A percentile compares a stretch with the other conserved stretches of the same genome.
Evolutionary conservation across 1,140 invertebrate genomes (phyloP).

Genomic region (Oedothorax gibbosus): DNA sequence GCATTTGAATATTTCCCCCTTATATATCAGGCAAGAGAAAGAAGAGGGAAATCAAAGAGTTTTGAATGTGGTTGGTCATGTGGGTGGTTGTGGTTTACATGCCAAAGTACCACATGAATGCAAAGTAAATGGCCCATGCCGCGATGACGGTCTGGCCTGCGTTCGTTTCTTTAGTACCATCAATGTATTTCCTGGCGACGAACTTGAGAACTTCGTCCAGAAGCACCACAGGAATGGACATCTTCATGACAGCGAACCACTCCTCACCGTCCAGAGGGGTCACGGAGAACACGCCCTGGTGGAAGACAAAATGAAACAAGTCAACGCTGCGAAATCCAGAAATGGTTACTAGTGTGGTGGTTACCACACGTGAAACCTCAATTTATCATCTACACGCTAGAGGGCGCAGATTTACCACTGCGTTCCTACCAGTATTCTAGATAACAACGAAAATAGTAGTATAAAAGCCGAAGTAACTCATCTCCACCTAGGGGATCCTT

Average conservation of each 20-base stretch:
- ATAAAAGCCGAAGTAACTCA: too few relatives aligned
- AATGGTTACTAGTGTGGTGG: too few relatives aligned
- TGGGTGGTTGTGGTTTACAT: slow-evolving; percentile 61
- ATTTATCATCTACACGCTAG: too few relatives aligned
- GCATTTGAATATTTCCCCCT: not conserved
- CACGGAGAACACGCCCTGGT: slow-evolving; percentile 99
- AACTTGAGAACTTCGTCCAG: slow-evolving; percentile 99
- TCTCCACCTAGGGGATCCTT: too few relatives aligned
- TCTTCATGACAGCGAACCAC: slow-evolving; percentile 99
- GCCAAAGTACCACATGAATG: slow-evolving; percentile 63
- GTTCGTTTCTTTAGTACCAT: slow-evolving; percentile 73
- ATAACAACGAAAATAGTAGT: too few relatives aligned
- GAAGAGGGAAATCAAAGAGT: not conserved
- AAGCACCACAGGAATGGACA: slow-evolving; percentile 98
- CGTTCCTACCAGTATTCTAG: too few relatives aligned
- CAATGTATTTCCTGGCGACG: slow-evolving; percentile 96
- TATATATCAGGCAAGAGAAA: slow-evolving; percentile 17
- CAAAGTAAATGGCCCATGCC: slow-evolving; percentile 65
- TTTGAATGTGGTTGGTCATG: slow-evolving; percentile 19
- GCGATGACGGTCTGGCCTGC: slow-evolving; percentile 63
- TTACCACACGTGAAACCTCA: too few relatives aligned
- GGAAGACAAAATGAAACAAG: not conserved
- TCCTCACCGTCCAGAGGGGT: slow-evolving; percentile 93
- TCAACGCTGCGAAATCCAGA: too few relatives aligned
- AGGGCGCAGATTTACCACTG: too few relatives aligned